These are phyloP conservation scores for Didymodactylos carnosus DNA, from an alignment of 2,888 invertebrate species.

Conservation along the genomic window DNA sequence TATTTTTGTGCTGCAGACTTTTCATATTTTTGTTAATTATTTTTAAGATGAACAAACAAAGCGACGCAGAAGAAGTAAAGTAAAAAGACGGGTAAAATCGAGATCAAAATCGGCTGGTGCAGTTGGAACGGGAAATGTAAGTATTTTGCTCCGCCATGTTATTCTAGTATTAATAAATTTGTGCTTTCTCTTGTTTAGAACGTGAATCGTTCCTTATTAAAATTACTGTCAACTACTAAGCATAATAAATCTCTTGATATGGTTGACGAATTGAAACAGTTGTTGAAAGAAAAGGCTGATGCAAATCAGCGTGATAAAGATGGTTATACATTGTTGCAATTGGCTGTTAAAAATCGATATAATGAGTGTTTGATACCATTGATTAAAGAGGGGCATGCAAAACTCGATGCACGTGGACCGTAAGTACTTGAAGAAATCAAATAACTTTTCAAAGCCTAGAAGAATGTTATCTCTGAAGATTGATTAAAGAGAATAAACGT, in stretches of 20 bases:
- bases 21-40: background rate
- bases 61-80: too few species aligned
- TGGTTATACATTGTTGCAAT: constrained; percentile 26
- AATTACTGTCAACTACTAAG: background rate
- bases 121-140: background rate
- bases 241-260: constrained; percentile 18
- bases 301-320: constrained; percentile 28
- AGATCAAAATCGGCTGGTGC: background rate
- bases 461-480: background rate
- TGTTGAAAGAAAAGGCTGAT: constrained; percentile 33
- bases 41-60: background rate
- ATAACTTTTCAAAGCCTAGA: background rate
- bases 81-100: background rate
- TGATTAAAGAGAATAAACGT: background rate
- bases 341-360: constrained; percentile 28
- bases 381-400: constrained; percentile 22
- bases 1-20: too few species aligned
- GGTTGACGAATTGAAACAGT: constrained; percentile 25
- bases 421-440: background rate
- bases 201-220: background rate
- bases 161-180: background rate
- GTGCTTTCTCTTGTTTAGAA: background rate
- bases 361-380: constrained; percentile 27
- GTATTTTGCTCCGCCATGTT: too few species aligned
- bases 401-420: background rate